Evolutionary conservation across 1,140 invertebrate genomes (phyloP), one percentile per base, ranked within the genome.

Genomic region (Drosophila sp.): DNA sequence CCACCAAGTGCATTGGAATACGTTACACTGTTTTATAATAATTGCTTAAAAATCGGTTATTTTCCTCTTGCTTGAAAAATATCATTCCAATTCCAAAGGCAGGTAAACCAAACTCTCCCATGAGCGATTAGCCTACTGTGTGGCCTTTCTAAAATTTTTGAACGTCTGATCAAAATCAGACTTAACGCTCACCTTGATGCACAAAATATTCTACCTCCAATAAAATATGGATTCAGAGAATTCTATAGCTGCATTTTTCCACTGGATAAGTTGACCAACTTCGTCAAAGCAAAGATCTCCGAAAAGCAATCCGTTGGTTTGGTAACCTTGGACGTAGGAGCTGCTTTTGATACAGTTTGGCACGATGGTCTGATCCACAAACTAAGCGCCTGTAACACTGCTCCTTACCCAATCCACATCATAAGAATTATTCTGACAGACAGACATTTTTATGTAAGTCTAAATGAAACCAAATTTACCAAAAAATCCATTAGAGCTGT

Each of bases 61-160:
- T 61, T 61, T 61, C 38, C 60, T 23, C 17, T 44, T 17, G 25
- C 30, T 8, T 61, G 25, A 10, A 44, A 61, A 44, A 32, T 7
- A 25, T 44, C 60, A 61, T 61, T 61, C 33, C 60, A 17, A 61
- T 61, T 25, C 33, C 33, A 10, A 27, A 47, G 41, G n/a, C 60
- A 40, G 6, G 11, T 62, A 32, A 50, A 40, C 41, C 41, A 30
- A 41, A 47, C 17, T 62, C 60, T 17, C 27, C 41, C 29, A 23
- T 40, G 5, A 47, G 5, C 41, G 11, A 62, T 62, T 11, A 44
- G 60, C 60, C 40, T 47, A 7, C 38, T 41, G 17, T 62, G 60
- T 62, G 60, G 38, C 38, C 29, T 62, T 44, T 62, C 0, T 17
- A 60, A 60, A 60, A 38, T 40, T 17, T 35, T 27, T 8, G 33